Base-by-base conservation (phyloP, 1,140 invertebrate genomes). In the Pararge aegeria region DNA sequence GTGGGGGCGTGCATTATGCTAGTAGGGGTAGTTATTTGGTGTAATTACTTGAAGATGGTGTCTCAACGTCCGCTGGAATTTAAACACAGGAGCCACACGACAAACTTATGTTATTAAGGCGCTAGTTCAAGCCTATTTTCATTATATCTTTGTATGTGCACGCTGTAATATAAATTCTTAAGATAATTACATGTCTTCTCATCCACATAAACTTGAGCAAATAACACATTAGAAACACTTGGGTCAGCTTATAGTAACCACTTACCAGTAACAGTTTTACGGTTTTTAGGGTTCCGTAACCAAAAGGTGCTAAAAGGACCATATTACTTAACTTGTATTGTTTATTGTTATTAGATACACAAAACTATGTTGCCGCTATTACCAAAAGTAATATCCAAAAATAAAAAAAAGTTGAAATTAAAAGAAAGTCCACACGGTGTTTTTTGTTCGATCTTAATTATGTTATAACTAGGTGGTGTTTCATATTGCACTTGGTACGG, bases 1-100 rank as follows among this genome's bases (percentile, higher is more conserved):
- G 68, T 79, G 79, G 79, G n/a, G 82, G 86, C 85, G 73, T 82
- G 82, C 78, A 87, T 83, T 77, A 82, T 77, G 70, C 70, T 68
- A 71, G 77, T 75, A 24, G 3, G 24, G 7, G 24, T 24, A 24
- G 24, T 4, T 4, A 80, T 80, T 79, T 70, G 66, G 64, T 78
- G 73, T 85, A 83, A 85, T 85, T 83, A 85, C 70, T 76, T 48
- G 60, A 70, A 65, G 56, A 64, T 52, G 58, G 65, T 66, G 68
- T 66, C 64, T 75, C 73, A 66, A 46, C 61, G 69, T 74, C 73
- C 69, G 66, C 49, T 40, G 68, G 70, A 81, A 83, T 83, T 83
- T 81, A 73, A 80, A 79, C 77, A 73, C 76, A 67, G 59, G 59
- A 64, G 64, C 66, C 70, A 55, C 56, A 70, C 70, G 78, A 69